Percentiles rank a stretch among this genome's conserved stretches.
phyloP scores from a whole-genome alignment of 2,888 invertebrate species.

The Fragum whitleyi region DNA sequence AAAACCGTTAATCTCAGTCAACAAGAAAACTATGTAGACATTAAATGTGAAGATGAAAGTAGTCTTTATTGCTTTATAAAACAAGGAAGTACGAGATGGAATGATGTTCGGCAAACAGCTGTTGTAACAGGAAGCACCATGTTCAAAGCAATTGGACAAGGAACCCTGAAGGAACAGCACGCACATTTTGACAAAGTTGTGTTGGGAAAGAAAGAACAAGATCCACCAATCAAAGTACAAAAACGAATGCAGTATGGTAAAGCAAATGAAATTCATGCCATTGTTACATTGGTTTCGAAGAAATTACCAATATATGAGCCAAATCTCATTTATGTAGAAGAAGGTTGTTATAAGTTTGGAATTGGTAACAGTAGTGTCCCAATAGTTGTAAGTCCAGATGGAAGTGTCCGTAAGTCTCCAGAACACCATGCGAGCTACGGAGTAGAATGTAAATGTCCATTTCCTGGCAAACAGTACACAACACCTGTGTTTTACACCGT shows the following conservation, averaged over 20 bases:
- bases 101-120: slow-evolving; percentile 5
- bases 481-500: slow-evolving; percentile 27
- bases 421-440: neutral
- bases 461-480: slow-evolving; percentile 26
- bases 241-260: slow-evolving; percentile 26
- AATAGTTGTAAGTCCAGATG: slow-evolving; percentile 50
- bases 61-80: neutral
- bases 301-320: slow-evolving; percentile 23
- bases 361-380: neutral
- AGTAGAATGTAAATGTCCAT: slow-evolving; percentile 52
- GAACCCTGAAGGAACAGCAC: slow-evolving; percentile 11
- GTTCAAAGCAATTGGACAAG: slow-evolving; percentile 19
- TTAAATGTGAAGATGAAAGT: neutral
- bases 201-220: neutral
- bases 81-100: slow-evolving; percentile 23
- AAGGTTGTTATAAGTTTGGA: slow-evolving; percentile 41
- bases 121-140: slow-evolving; percentile 29
- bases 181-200: slow-evolving; percentile 10
- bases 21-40: neutral
- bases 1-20: neutral
- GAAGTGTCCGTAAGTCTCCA: slow-evolving; percentile 18
- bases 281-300: slow-evolving; percentile 27
- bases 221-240: neutral
- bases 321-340: slow-evolving; percentile 7
- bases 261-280: slow-evolving; percentile 28